Percentiles rank a stretch among this genome's conserved stretches.
These are phyloP conservation scores for Branchellion lobata DNA, from an alignment of 2,888 invertebrate species.

Conservation along the genomic window DNA sequence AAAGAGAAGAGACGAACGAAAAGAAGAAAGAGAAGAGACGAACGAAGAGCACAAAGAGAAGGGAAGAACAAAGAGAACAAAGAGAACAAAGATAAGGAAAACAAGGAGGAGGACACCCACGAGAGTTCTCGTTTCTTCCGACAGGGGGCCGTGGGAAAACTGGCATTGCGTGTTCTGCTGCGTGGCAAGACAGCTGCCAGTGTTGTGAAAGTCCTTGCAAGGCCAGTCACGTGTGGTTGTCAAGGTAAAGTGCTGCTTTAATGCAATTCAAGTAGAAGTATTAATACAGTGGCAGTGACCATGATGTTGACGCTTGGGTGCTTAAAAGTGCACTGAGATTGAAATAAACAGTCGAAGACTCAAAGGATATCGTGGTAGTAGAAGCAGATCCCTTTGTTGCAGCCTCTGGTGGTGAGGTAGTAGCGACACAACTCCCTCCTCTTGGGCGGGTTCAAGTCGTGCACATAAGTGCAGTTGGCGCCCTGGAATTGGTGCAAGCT, in stretches of 20 bases:
- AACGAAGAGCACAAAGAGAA: no score
- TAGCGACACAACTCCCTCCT: slow-evolving; percentile 94
- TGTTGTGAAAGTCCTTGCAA: slow-evolving; percentile 93
- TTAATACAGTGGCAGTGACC: background rate
- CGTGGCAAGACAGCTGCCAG: slow-evolving; percentile 68
- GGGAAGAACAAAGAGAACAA: background rate
- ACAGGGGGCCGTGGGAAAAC: slow-evolving; percentile 87
- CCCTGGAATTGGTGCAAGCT: slow-evolving; percentile 65
- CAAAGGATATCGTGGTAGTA: slow-evolving; percentile 74
- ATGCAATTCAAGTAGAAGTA: background rate
- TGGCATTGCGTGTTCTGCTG: slow-evolving; percentile 77
- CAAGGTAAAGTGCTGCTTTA: background rate
- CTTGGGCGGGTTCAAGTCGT: slow-evolving; percentile 77
- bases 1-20: no score
- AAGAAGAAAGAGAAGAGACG: no score
- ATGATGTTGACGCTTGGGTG: background rate
- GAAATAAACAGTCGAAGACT: no score
- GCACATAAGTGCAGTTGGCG: slow-evolving; percentile 83
- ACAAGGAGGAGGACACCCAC: slow-evolving; percentile 53
- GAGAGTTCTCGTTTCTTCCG: slow-evolving; percentile 71
- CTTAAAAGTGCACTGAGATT: no score
- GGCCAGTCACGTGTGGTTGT: slow-evolving; percentile 73
- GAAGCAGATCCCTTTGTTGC: slow-evolving; percentile 88
- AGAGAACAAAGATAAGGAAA: background rate
- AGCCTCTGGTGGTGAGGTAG: slow-evolving; percentile 90